Evolutionary conservation across 2,888 invertebrate genomes (phyloP), one percentile per base, ranked within the genome.

Genomic region (Leucoma salicis): DNA sequence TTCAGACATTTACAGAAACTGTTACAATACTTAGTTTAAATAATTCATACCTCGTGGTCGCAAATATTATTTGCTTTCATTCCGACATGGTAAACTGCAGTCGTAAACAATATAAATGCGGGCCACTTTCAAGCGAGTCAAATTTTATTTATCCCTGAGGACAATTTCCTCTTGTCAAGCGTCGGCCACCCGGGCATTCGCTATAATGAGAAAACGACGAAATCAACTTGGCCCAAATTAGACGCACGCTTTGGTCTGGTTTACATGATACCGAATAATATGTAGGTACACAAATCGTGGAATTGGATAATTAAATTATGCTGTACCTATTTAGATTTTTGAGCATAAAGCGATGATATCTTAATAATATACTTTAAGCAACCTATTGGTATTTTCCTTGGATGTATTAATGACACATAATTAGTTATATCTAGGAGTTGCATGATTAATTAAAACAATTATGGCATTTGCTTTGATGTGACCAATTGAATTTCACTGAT

Each of bases 151-250:
- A 78, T 82, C 83, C 76, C 70, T 66, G 60, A 72, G 75, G 78
- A 83, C 82, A 81, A 82, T 86, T 85, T 86, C 87, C 85, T 86
- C 82, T 78, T 81, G 82, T 84, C 81, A 82, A 77, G 63, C 68
- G 74, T 57, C 70, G 86, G 81, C 86, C 86, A 86, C 86, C 86
- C 86, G 83, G 77, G 76, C 75, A 74, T 82, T 79, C 70, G 70
- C 71, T 72, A 74, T 81, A 79, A 81, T 75, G 79, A 83, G 75
- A 86, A 86, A 82, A 84, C 79, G 80, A 86, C 78, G 55, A 82
- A 84, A 78, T 78, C 77, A 78, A 82, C 78, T 71, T 66, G 71
- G 74, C 70, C 78, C 63, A 80, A 88, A 86, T 88, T 88, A 88
- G 89, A 88, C 66, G 63, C 68, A 60, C 53, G 49, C 49, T 42